Conservation (phyloP, 2,113 vertebrate species). For the Anhinga rufa region DNA sequence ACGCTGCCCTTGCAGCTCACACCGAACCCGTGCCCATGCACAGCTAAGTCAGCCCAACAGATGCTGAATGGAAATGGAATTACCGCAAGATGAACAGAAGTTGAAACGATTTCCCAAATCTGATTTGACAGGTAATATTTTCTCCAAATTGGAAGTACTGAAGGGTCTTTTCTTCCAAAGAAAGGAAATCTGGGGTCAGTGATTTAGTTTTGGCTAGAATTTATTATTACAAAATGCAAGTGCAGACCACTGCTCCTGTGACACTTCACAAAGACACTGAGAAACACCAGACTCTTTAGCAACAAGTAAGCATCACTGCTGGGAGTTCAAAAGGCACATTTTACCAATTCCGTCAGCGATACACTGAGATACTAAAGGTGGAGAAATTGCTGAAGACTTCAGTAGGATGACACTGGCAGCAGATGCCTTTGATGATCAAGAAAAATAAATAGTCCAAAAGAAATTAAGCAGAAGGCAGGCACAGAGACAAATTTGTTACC, state of each 20-base stretch:
- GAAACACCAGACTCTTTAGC: not conserved
- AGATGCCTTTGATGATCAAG: not conserved
- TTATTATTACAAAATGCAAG: not conserved
- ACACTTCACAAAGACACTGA: not conserved
- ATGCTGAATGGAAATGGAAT: not conserved
- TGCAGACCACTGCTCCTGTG: not conserved
- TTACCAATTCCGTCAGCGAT: not conserved
- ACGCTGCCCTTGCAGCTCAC: not conserved
- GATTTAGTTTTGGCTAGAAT: not conserved
- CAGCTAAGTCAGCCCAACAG: not conserved
- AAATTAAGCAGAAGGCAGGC: not conserved
- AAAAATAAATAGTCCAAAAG: not conserved
- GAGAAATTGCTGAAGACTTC: not conserved
- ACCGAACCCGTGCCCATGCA: no score
- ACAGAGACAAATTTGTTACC: not conserved
- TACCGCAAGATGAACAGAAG: not conserved
- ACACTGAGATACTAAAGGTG: not conserved
- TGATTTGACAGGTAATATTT: not conserved
- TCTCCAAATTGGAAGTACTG: not conserved
- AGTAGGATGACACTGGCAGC: not conserved
- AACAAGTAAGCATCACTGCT: not conserved
- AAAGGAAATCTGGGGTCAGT: not conserved
- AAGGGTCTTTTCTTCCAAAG: not conserved
- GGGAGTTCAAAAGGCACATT: not conserved
- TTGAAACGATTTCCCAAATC: not conserved